These are phyloP conservation scores for Rhadina sibilatrix DNA, from an alignment of 2,113 vertebrate genomes.

Conservation along the genomic window DNA sequence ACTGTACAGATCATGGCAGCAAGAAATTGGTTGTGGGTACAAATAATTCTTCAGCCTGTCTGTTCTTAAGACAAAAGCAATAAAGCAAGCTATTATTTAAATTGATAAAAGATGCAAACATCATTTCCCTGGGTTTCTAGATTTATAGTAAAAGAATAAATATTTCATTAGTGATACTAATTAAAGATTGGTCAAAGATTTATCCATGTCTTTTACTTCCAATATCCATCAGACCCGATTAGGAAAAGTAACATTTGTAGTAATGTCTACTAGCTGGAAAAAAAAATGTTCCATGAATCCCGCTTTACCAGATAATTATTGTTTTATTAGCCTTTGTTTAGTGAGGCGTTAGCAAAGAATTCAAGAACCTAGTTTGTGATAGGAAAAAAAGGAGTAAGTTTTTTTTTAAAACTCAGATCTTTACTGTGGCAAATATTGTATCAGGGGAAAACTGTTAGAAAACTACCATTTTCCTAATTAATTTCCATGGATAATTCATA, in stretches of 20 bases:
- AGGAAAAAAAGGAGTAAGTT: neutral
- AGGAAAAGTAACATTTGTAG: constrained; percentile 66
- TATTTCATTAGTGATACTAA: constrained; percentile 74
- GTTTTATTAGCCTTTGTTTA: constrained; percentile 16
- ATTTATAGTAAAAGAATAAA: constrained; percentile 77
- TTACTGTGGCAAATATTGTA: neutral
- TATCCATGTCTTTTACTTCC: constrained; percentile 60
- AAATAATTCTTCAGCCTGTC: constrained; percentile 53
- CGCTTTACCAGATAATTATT: neutral
- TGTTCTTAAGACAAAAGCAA: constrained; percentile 63
- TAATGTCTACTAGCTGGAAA: constrained; percentile 22
- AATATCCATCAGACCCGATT: constrained; percentile 63
- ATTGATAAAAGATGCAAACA: constrained; percentile 74
- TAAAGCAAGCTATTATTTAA: constrained; percentile 74
- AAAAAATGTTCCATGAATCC: neutral
- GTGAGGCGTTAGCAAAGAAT: neutral
- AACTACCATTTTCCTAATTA: constrained; percentile 7
- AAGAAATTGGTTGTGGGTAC: neutral
- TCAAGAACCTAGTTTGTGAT: neutral
- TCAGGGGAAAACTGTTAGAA: neutral
- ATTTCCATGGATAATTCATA: neutral
- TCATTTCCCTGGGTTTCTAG: constrained; percentile 63
- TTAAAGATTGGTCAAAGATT: constrained; percentile 76
- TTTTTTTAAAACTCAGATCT: neutral
- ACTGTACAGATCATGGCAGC: neutral